phyloP scores from a whole-genome alignment of 2,113 vertebrate species.

The Oreochromis spilurus region DNA sequence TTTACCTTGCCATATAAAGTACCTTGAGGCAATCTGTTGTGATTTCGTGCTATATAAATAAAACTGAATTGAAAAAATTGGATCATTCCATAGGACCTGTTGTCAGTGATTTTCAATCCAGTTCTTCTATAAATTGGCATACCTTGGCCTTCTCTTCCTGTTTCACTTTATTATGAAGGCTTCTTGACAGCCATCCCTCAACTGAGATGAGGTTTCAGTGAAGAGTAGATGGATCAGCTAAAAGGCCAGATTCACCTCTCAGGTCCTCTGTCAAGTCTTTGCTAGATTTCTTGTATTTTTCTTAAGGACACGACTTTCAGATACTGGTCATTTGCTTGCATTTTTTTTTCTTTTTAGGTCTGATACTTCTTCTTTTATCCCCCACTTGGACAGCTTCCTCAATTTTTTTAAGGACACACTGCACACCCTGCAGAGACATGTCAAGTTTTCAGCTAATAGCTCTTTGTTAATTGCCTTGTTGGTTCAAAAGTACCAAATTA shows the following conservation, averaged over 20 bases:
- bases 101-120: no score
- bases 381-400: not conserved
- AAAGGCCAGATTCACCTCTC: not conserved
- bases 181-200: no score
- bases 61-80: no score
- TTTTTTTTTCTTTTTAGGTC: not conserved
- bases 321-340: not conserved
- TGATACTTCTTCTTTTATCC: not conserved
- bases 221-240: not conserved
- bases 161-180: no score
- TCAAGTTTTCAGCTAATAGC: not conserved
- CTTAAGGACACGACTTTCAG: rapidly evolving
- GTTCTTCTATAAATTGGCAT: no score
- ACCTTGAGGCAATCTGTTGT: no score
- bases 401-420: not conserved
- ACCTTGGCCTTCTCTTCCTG: no score
- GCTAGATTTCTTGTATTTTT: not conserved
- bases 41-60: no score
- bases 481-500: not conserved
- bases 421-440: not conserved
- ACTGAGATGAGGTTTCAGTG: no score
- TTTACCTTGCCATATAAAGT: no score
- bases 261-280: not conserved
- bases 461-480: not conserved
- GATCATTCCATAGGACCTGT: no score